Evolutionary conservation across 2,888 invertebrate species (phyloP), one percentile per base, ranked within the genome.

Genomic region (Leptopilina myrica): DNA sequence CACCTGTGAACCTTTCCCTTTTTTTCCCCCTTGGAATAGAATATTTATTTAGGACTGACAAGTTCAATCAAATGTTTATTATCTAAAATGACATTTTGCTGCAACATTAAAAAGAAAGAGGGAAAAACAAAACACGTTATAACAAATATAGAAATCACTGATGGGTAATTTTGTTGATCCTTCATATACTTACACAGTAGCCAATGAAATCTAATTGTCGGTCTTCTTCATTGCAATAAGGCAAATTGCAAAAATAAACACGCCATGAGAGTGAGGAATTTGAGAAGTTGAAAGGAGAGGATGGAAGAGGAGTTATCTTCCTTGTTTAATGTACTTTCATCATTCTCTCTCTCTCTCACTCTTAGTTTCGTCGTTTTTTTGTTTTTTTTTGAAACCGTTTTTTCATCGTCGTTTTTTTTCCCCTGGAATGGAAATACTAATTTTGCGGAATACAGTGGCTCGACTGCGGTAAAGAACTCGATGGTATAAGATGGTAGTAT

Each of bases 361-460:
- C 82, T 81, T 80, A 62, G 56, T 12, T 82, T 80, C 79, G 79
- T 84, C 67, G 77, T 84, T 81, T 20, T 20, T 20, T 78, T 84
- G 81, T 79, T 83, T 69, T 85, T 84, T 33, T 33, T 33, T 33
- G 33, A 33, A 33, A 33, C 83, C 84, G 84, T 11, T 49, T 11
- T 9, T 49, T 11, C 49, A n/a, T n/a, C n/a, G n/a, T n/a, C n/a
- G 1, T 86, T 85, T 86, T 85, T 85, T 86, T 87, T 85, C 85
- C 85, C 85, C 79, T 87, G 88, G 87, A 90, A 91, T 91, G 91
- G 90, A 91, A 91, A 91, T 91, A 91, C 91, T 91, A 91, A 91
- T 91, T 91, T 91, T 91, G 91, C 91, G 91, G 91, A 91, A 91
- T 91, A 91, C 91, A 85, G 91, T 91, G 90, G 91, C 91, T 85